These are phyloP conservation scores for Mus spretus DNA, from an alignment of 2,797 vertebrate genomes.

Conservation along the genomic window DNA sequence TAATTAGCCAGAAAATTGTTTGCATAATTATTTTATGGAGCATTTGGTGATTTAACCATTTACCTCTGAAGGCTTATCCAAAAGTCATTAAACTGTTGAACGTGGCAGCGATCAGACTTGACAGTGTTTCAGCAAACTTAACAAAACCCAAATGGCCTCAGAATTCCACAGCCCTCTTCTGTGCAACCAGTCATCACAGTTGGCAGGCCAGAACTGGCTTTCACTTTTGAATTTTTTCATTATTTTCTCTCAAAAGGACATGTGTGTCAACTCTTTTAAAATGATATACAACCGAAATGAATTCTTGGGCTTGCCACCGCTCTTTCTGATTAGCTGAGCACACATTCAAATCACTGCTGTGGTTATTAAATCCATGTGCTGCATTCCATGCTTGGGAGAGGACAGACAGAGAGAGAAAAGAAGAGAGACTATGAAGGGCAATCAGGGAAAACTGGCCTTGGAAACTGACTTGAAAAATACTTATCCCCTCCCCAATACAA, in stretches of 20 bases:
- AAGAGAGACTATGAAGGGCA: slow-evolving; percentile 43
- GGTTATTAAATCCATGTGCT: slow-evolving; percentile 75
- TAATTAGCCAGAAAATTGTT: slow-evolving; percentile 90
- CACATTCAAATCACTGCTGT: slow-evolving; percentile 75
- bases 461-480: slow-evolving; percentile 40
- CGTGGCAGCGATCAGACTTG: slow-evolving; percentile 82
- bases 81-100: slow-evolving; percentile 87
- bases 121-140: slow-evolving; percentile 79
- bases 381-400: slow-evolving; percentile 64
- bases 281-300: slow-evolving; percentile 79
- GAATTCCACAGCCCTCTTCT: slow-evolving; percentile 72
- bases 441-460: slow-evolving; percentile 27
- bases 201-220: slow-evolving; percentile 67
- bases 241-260: slow-evolving; percentile 72
- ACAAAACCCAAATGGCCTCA: slow-evolving; percentile 75
- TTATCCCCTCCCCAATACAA: neutral
- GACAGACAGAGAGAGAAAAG: slow-evolving; percentile 49
- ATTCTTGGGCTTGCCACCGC: slow-evolving; percentile 54
- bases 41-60: slow-evolving; percentile 88
- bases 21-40: slow-evolving; percentile 89
- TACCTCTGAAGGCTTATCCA: slow-evolving; percentile 88
- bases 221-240: slow-evolving; percentile 76
- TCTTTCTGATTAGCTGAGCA: slow-evolving; percentile 76
- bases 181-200: slow-evolving; percentile 59
- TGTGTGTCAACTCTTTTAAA: slow-evolving; percentile 69